These are phyloP conservation scores for Orchesella cincta DNA, from an alignment of 1,140 invertebrate genomes.

Conservation along the genomic window DNA sequence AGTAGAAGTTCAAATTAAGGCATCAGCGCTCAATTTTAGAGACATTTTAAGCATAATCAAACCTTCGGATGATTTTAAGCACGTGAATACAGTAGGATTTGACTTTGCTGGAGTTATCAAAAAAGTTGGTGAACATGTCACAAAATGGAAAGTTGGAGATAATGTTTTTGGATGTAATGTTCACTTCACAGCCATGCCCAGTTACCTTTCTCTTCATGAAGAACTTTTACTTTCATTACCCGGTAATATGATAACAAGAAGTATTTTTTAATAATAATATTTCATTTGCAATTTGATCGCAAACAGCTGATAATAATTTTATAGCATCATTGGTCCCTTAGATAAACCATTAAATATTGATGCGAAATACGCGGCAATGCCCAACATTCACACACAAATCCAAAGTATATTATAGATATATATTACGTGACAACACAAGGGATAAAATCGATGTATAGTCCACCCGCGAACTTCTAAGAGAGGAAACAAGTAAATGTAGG, in stretches of 20 bases:
- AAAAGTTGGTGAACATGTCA: neutral
- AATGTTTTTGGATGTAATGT: conserved; percentile 1
- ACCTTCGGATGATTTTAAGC: neutral
- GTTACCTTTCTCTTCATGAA: neutral
- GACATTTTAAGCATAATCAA: conserved; percentile 3
- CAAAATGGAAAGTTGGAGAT: conserved; percentile 21
- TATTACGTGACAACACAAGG: too few relatives aligned
- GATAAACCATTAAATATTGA: too few relatives aligned
- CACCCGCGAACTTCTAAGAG: too few relatives aligned
- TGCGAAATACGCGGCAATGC: too few relatives aligned
- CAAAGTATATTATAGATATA: too few relatives aligned
- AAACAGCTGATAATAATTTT: too few relatives aligned
- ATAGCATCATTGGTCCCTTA: too few relatives aligned
- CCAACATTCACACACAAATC: too few relatives aligned
- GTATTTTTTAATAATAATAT: too few relatives aligned
- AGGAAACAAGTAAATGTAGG: too few relatives aligned
- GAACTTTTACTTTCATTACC: neutral
- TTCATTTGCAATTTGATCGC: too few relatives aligned
- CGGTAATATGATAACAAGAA: neutral
- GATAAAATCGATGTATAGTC: too few relatives aligned
- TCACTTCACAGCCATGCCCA: neutral
- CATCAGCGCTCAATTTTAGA: conserved; percentile 11
- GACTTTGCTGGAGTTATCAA: conserved; percentile 11
- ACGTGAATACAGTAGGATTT: neutral
- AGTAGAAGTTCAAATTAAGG: conserved; percentile 13